Conservation (phyloP, 2,888 invertebrate species). For the Trichogramma dendrolimi region DNA sequence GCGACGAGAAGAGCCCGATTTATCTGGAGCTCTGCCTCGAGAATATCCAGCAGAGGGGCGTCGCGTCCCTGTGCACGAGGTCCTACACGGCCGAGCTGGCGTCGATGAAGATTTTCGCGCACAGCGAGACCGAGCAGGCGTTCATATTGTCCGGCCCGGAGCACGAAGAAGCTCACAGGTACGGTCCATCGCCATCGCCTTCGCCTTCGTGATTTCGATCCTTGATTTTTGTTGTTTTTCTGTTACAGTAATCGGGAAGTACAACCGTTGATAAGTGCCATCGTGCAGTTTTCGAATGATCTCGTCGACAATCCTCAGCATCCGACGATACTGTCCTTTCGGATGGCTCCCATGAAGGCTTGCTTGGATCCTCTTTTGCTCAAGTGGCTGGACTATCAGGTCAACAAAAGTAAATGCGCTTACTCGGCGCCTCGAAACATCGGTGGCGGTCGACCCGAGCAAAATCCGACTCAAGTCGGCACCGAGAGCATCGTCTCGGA, state of each 20-base stretch:
- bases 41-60: constrained; percentile 51
- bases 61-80: constrained; percentile 44
- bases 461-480: constrained; percentile 33
- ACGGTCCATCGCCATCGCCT: background rate
- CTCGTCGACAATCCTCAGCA: constrained; percentile 49
- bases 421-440: too few relatives aligned
- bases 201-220: background rate
- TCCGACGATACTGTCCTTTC: constrained; percentile 55
- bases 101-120: constrained; percentile 55
- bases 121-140: constrained; percentile 55
- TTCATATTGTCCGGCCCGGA: constrained; percentile 59
- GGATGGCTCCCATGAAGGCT: constrained; percentile 55
- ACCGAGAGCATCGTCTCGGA: constrained; percentile 44
- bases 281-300: constrained; percentile 52
- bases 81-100: constrained; percentile 50
- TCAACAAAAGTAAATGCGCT: constrained; percentile 37
- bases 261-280: constrained; percentile 40
- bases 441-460: background rate
- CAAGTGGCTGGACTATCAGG: constrained; percentile 62
- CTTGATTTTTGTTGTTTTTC: background rate
- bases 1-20: constrained; percentile 57
- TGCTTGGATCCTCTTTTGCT: constrained; percentile 64
- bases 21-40: constrained; percentile 62
- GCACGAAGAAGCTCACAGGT: constrained; percentile 33
- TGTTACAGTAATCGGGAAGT: constrained; percentile 34